phyloP scores from a whole-genome alignment of 2,797 vertebrate genomes.

The Peromyscus eremicus region DNA sequence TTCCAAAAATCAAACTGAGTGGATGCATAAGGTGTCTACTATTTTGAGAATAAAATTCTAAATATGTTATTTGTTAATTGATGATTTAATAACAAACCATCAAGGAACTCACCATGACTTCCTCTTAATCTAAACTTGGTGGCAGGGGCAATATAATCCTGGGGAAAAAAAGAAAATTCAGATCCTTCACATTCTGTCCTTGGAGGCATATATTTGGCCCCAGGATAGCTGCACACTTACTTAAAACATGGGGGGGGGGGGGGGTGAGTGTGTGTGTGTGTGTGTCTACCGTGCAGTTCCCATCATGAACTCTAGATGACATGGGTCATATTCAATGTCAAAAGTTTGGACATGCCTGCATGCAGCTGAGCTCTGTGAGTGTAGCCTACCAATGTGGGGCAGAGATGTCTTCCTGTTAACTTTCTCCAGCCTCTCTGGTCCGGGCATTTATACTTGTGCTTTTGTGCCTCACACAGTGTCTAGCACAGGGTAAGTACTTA shows the following conservation, averaged over 20 bases:
- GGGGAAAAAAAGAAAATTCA: background rate
- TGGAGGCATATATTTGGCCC: background rate
- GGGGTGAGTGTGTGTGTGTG: background rate
- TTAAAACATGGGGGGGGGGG: background rate
- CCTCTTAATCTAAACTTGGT: conserved; percentile 38
- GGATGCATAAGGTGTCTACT: background rate
- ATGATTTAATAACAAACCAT: background rate
- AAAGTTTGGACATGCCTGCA: background rate
- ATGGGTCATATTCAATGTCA: background rate
- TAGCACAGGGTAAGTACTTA: no score
- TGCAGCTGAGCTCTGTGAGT: background rate
- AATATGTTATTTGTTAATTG: conserved; percentile 37
- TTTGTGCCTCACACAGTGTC: background rate
- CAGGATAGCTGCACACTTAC: background rate
- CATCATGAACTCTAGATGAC: background rate
- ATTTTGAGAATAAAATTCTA: conserved; percentile 52
- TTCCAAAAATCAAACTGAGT: background rate
- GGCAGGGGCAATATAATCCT: background rate
- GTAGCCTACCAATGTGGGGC: no score
- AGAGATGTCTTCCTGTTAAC: no score
- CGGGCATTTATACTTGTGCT: background rate
- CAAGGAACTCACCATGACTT: background rate
- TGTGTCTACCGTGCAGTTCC: background rate
- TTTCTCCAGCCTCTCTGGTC: background rate
- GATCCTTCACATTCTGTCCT: background rate